phyloP scores from a whole-genome alignment of 2,888 invertebrate genomes.

The Mechanitis messenoides region DNA sequence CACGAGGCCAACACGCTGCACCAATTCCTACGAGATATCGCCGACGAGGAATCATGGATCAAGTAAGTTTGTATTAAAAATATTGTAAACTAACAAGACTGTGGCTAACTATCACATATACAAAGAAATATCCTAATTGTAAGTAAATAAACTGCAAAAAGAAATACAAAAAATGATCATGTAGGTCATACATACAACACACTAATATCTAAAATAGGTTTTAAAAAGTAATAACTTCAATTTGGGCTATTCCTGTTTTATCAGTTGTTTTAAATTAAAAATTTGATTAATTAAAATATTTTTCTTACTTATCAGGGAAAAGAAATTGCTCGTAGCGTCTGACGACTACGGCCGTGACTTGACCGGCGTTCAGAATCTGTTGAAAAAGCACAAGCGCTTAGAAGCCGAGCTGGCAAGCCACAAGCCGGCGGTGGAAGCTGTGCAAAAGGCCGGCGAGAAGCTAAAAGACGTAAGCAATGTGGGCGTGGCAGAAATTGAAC shows the following conservation, averaged over 20 bases:
- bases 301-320: slow-evolving; percentile 80
- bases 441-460: slow-evolving; percentile 88
- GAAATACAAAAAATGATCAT: no score
- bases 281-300: slow-evolving; percentile 1
- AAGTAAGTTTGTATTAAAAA: slow-evolving; percentile 74
- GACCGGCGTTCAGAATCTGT: slow-evolving; percentile 98
- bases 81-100: no score
- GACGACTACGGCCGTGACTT: slow-evolving; percentile 99
- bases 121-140: no score
- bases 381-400: slow-evolving; percentile 99
- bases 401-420: slow-evolving; percentile 98
- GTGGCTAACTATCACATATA: no score
- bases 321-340: slow-evolving; percentile 96
- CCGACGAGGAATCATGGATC: slow-evolving; percentile 99
- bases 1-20: slow-evolving; percentile 98
- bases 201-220: no score
- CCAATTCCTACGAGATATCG: slow-evolving; percentile 99
- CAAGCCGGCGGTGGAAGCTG: slow-evolving; percentile 95
- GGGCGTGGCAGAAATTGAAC: slow-evolving; percentile 94
- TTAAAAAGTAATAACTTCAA: no score
- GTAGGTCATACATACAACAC: no score
- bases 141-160: no score
- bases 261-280: not conserved
- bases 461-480: slow-evolving; percentile 95
- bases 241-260: no score